Percentiles rank a stretch among this genome's conserved stretches.
phyloP scores from a whole-genome alignment of 2,797 vertebrate species.

The Myioborus miniatus region DNA sequence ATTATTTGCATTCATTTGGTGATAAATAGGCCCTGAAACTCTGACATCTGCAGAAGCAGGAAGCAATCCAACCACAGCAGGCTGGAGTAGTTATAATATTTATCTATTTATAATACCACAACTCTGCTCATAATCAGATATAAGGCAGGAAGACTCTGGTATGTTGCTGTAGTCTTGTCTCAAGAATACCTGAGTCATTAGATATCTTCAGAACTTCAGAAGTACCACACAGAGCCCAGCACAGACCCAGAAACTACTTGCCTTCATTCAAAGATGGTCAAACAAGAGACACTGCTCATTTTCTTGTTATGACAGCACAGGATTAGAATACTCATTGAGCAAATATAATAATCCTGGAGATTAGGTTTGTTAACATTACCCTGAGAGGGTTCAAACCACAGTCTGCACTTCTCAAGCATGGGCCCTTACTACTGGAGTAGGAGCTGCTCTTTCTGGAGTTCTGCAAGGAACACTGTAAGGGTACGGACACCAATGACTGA shows the following conservation, averaged over 20 bases:
- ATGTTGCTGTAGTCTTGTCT: not conserved
- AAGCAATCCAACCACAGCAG: not conserved
- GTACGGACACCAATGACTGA: rapidly evolving
- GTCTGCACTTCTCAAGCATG: not conserved
- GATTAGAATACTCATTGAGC: not conserved
- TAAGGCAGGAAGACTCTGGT: not conserved
- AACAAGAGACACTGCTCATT: not conserved
- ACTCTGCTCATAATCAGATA: not conserved
- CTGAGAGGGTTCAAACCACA: not conserved
- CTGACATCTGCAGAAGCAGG: slow-evolving; percentile 11
- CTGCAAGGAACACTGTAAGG: not conserved
- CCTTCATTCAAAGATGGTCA: not conserved
- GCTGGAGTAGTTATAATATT: not conserved
- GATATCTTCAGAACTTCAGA: not conserved
- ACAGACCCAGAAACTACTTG: not conserved
- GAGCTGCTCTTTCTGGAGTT: not conserved
- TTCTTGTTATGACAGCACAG: not conserved
- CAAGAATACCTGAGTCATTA: not conserved
- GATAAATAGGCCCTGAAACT: not conserved
- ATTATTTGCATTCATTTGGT: not conserved
- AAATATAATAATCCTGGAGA: not conserved
- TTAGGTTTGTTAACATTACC: not conserved
- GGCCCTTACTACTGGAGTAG: not conserved
- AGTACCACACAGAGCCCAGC: not conserved
- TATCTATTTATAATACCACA: not conserved